A percentile compares a stretch with the other conserved stretches of the same genome.
These are phyloP conservation scores for Vimba vimba DNA, from an alignment of 2,113 vertebrate species.

Conservation along the genomic window DNA sequence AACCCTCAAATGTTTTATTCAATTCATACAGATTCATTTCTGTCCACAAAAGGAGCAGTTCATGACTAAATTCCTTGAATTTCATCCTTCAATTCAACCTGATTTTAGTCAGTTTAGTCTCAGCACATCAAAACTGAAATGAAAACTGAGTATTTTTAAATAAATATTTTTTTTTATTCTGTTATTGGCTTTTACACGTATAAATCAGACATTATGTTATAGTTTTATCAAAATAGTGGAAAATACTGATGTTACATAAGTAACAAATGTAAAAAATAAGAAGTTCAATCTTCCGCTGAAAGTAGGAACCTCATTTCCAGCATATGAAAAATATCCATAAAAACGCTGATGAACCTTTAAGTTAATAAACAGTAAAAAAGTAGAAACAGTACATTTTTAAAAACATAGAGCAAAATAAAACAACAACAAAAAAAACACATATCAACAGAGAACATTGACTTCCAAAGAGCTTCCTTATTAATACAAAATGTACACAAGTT, in stretches of 20 bases:
- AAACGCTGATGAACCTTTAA: slow-evolving; percentile 93
- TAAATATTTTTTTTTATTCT: slow-evolving; percentile 99
- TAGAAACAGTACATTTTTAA: slow-evolving; percentile 81
- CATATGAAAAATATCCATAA: slow-evolving; percentile 98
- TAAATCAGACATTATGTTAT: slow-evolving; percentile 99
- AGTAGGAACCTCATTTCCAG: slow-evolving; percentile 94
- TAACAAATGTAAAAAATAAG: slow-evolving; percentile 99
- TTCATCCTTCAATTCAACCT: background rate
- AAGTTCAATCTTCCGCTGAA: slow-evolving; percentile 94
- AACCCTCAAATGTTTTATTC: slow-evolving; percentile 64
- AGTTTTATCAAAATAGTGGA: slow-evolving; percentile 98
- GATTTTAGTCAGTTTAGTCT: slow-evolving; percentile 7
- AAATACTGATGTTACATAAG: slow-evolving; percentile 99
- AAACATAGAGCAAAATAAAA: slow-evolving; percentile 63
- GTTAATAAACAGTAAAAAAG: slow-evolving; percentile 90
- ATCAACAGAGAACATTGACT: slow-evolving; percentile 72
- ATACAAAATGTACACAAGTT: slow-evolving; percentile 80
- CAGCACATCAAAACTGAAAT: slow-evolving; percentile 28
- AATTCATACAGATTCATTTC: slow-evolving; percentile 48
- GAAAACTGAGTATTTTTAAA: slow-evolving; percentile 79
- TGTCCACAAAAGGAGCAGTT: background rate
- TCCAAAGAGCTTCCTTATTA: slow-evolving; percentile 70
- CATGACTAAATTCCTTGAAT: background rate
- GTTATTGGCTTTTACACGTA: slow-evolving; percentile 99
- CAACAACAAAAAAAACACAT: slow-evolving; percentile 59